Evolutionary conservation across 2,113 vertebrate genomes (phyloP).

Genomic region (Taurulus bubalis): DNA sequence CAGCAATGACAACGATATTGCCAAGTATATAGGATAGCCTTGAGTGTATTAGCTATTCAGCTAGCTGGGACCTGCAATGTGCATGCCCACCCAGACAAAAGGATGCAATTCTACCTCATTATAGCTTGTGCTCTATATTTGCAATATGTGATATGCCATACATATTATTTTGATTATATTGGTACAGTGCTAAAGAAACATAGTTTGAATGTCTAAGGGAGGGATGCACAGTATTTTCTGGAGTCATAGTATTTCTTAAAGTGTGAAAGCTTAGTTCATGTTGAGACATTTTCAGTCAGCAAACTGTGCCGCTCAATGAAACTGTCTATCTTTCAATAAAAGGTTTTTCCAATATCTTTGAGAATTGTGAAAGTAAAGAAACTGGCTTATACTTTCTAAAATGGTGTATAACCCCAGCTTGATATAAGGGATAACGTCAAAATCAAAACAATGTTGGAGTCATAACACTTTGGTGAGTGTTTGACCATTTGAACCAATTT

Average conservation of each 20-base stretch:
- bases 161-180: background rate
- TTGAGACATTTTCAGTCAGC: too few species aligned
- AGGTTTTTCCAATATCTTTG: background rate
- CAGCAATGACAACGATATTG: conserved; percentile 50
- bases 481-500: too few species aligned
- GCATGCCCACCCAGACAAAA: conserved; percentile 12
- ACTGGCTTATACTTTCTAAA: background rate
- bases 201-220: background rate
- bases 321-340: background rate
- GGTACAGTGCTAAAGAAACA: background rate
- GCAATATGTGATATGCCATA: background rate
- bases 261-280: too few species aligned
- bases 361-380: background rate
- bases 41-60: conserved; percentile 27
- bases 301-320: background rate
- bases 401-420: background rate
- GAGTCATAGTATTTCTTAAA: background rate
- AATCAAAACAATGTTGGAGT: too few species aligned
- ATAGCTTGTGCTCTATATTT: background rate
- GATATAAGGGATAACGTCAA: background rate
- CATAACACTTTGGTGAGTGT: too few species aligned
- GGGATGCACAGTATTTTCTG: background rate
- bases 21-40: conserved; percentile 29
- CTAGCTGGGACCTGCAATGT: conserved; percentile 21
- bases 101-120: background rate